Percentiles rank a stretch among this genome's conserved stretches.
Evolutionary conservation across 2,797 vertebrate species (phyloP).

Genomic region (Sarcophilus harrisii): DNA sequence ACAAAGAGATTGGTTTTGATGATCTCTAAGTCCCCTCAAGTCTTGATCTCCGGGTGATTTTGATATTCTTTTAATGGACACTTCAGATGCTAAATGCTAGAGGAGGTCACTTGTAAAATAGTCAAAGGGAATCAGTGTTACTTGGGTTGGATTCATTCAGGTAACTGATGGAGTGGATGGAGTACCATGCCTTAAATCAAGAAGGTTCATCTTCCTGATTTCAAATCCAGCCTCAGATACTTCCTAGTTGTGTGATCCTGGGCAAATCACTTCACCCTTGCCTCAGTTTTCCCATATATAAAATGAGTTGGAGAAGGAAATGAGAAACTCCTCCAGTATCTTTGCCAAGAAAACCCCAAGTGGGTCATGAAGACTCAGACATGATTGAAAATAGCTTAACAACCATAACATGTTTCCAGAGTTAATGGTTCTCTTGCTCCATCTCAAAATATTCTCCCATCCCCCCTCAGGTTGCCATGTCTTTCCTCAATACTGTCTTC

Average conservation of each 20-base stretch:
- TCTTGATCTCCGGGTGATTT: not conserved
- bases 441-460: not conserved
- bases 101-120: not conserved
- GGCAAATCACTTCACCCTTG: not conserved
- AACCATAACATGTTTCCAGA: not conserved
- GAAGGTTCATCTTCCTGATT: not conserved
- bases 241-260: not conserved
- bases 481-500: conserved; percentile 1
- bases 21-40: not conserved
- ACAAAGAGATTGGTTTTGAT: not conserved
- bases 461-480: not conserved
- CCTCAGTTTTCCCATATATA: not conserved
- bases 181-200: not conserved
- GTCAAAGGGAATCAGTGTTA: not conserved
- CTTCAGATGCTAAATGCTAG: not conserved
- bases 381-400: not conserved
- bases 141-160: not conserved
- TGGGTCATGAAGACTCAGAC: not conserved
- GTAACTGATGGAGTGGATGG: not conserved
- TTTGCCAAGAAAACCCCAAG: not conserved
- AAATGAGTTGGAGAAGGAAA: not conserved
- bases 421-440: not conserved
- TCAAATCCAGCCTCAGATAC: not conserved
- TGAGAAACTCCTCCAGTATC: not conserved
- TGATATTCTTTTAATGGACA: not conserved